Percentiles rank a stretch among this genome's conserved stretches.
Conservation (phyloP, 2,888 invertebrate species). For the Himalopsyche japonica region DNA sequence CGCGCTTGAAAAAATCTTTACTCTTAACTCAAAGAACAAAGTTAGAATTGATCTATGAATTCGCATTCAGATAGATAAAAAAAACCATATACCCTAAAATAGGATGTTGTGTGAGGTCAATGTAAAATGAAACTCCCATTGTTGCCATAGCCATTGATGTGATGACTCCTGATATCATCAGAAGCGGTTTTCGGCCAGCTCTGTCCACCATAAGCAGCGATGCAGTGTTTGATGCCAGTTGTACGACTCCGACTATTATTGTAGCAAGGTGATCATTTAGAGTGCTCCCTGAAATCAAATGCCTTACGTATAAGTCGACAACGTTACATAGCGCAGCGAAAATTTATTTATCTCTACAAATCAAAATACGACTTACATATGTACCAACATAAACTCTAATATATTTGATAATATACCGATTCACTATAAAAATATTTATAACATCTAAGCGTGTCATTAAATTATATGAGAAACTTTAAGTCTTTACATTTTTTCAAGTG, state of each 20-base stretch:
- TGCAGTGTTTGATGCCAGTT: conserved; percentile 57
- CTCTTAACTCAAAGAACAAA: no score
- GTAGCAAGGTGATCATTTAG: conserved; percentile 60
- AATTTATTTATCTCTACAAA: no score
- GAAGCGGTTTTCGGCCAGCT: conserved; percentile 62
- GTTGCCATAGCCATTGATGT: conserved; percentile 59
- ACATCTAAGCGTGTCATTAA: no score
- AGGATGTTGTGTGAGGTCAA: conserved; percentile 51
- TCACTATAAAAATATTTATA: no score
- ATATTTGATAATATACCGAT: no score
- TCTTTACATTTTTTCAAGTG: no score
- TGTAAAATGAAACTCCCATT: conserved; percentile 61
- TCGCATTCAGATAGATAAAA: neutral
- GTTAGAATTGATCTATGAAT: no score
- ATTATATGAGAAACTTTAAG: no score
- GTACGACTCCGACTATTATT: conserved; percentile 61
- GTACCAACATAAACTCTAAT: no score
- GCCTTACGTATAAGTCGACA: neutral
- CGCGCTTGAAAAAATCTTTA: no score
- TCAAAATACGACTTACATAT: no score
- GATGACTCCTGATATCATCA: conserved; percentile 61
- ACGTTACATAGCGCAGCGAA: no score
- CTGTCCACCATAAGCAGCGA: conserved; percentile 63
- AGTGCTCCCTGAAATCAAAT: conserved; percentile 50
- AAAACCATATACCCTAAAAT: conserved; percentile 51